phyloP scores from a whole-genome alignment of 1,140 invertebrate genomes.

The Drosophila serrata region DNA sequence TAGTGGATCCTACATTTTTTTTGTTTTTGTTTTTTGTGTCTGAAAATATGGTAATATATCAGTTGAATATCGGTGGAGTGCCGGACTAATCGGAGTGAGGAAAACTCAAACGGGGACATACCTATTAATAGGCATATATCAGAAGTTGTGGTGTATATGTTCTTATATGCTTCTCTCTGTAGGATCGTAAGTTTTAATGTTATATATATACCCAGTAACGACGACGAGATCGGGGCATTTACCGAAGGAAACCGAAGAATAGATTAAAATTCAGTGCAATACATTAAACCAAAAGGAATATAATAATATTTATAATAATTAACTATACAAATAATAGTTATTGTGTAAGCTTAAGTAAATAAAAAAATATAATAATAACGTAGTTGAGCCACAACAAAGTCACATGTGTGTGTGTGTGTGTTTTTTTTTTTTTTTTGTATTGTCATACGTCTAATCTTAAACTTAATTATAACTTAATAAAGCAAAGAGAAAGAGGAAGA shows the following conservation, averaged over 20 bases:
- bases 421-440: slow-evolving; percentile 74
- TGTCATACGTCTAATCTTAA: slow-evolving; percentile 68
- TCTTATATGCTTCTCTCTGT: slow-evolving; percentile 29
- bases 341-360: slow-evolving; percentile 62
- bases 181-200: slow-evolving; percentile 75
- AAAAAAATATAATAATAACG: slow-evolving; percentile 52
- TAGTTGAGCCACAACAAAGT: slow-evolving; percentile 61
- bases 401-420: slow-evolving; percentile 49
- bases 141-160: slow-evolving; percentile 16
- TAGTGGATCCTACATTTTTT: slow-evolving; percentile 41
- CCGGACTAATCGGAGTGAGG: neutral
- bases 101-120: too few relatives aligned
- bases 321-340: slow-evolving; percentile 18
- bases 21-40: slow-evolving; percentile 33
- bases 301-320: slow-evolving; percentile 39
- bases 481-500: neutral
- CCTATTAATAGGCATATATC: slow-evolving; percentile 28
- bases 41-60: slow-evolving; percentile 25
- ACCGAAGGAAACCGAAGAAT: slow-evolving; percentile 2
- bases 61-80: slow-evolving; percentile 17
- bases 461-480: slow-evolving; percentile 52
- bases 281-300: slow-evolving; percentile 49
- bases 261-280: slow-evolving; percentile 73
- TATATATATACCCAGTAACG: slow-evolving; percentile 27
- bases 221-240: slow-evolving; percentile 23